Evolutionary conservation across 2,797 vertebrate species (phyloP), one percentile per base, ranked within the genome.

Genomic region (Echeneis naucrates): DNA sequence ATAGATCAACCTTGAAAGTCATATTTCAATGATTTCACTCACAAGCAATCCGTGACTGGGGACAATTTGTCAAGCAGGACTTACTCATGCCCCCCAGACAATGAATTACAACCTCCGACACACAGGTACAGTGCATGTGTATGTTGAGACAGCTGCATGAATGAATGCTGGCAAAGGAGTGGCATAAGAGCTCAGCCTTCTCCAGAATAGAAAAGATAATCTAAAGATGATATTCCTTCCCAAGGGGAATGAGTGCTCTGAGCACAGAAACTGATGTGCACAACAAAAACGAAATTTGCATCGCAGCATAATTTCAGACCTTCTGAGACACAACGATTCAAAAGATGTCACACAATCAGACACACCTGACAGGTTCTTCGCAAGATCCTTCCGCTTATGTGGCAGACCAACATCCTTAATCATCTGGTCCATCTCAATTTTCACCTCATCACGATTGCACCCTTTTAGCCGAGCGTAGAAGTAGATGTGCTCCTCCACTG

Each of bases 401-500:
- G 95, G 97, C 80, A 99, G 94, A 68, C 97, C 97, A 0, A 99
- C 97, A 33, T 99, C 98, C 75, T 87, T 72, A 67, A 96, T 96
- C 95, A 99, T 98, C 91, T 98, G 97, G 56, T 97, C 95, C 90
- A 97, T 95, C 87, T 99, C 98, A 0, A 84, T 85, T 75, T 96
- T 92, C 83, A 98, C 96, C 8, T 97, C 93, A 11, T 94, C 92
- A 47, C 92, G 87, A 0, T 95, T 93, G 38, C 92, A 85, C 21
- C 98, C 98, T 83, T 99, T 99, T 48, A 99, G 93, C 26, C 97
- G 89, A 42, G 95, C 96, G 0, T 99, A 99, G 91, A 99, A 99
- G 94, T 97, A 99, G 86, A 99, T 97, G 86, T 99, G 98, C 54
- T 99, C 98, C 78, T 99, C 98, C 2, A 99, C 97, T 2, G 98